Base-by-base conservation (phyloP, 2,113 vertebrate genomes). In the Menidia beryllina region DNA sequence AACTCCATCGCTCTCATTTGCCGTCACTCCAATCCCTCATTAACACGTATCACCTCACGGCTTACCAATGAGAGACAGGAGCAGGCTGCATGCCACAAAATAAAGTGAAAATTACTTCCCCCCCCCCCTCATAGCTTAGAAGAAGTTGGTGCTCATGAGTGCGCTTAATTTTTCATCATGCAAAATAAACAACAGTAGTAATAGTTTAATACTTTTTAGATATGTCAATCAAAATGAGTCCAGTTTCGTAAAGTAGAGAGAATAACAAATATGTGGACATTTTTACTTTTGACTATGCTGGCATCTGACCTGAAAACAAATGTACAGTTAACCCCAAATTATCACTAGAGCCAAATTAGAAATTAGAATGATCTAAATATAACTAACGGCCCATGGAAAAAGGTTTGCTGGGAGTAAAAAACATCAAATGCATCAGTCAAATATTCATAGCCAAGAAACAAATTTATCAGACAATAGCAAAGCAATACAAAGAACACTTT, bases 391-490 rank as follows among this genome's bases (percentile, higher is more conserved):
- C 68, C 57, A 69, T 55, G 45, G 64, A 36, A 49, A 70, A 30
- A 45, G 12, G 25, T 72, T 69, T 61, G 75, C 81, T 80, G 61
- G 75, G 61, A 71, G 61, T 63, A 59, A 53, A 73, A 86, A 34
- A 60, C 38, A 77, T 67, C 63, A 75, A 78, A 86, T n/a, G n/a
- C n/a, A 79, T 78, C 54, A 60, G 71, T 69, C 75, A 59, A 51
- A 73, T 51, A 59, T 70, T 80, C 27, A 81, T 54, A 19, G 69
- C 82, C 68, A 83, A 80, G 55, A 64, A 54, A 62, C 25, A 20
- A 68, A 86, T 88, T 81, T 75, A 87, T 88, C 66, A 84, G 66
- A 61, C 60, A 75, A 82, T 38, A 58, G 60, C 62, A 64, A 68
- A 48, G 41, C 49, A 63, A 76, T 80, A 85, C 45, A 14, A 58